phyloP scores from a whole-genome alignment of 2,797 vertebrate genomes.

The Ctenopoma multispine region DNA sequence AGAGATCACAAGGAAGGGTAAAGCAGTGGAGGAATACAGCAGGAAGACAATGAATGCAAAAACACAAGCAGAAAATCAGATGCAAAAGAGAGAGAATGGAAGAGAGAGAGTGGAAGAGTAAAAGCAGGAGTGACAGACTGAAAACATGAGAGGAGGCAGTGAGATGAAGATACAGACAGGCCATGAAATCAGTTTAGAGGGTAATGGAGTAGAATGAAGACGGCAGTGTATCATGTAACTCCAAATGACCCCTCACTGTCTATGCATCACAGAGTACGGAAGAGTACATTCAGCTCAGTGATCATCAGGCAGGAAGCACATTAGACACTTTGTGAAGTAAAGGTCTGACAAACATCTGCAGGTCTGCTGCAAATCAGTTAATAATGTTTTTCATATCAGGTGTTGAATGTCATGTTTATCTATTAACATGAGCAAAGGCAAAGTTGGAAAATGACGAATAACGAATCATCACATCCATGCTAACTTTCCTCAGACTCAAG shows the following conservation, averaged over 20 bases:
- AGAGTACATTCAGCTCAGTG: conserved; percentile 1
- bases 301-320: conserved; percentile 1
- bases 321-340: neutral
- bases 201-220: conserved; percentile 43
- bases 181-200: conserved; percentile 34
- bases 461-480: too few species aligned
- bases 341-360: neutral
- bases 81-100: neutral
- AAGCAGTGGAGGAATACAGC: neutral
- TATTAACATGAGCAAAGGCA: too few species aligned
- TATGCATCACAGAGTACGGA: neutral
- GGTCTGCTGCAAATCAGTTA: neutral
- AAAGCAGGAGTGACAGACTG: neutral
- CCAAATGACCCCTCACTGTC: conserved; percentile 15
- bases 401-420: too few species aligned
- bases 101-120: neutral
- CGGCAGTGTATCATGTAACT: conserved; percentile 28
- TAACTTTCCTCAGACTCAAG: too few species aligned
- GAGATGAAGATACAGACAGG: neutral
- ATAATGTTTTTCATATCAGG: neutral
- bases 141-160: neutral
- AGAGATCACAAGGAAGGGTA: neutral
- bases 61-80: neutral
- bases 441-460: too few species aligned
- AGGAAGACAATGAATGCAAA: neutral